A percentile compares a stretch with the other conserved stretches of the same genome.
Conservation (phyloP, 2,113 vertebrate genomes). For the Copsychus sechellarum region DNA sequence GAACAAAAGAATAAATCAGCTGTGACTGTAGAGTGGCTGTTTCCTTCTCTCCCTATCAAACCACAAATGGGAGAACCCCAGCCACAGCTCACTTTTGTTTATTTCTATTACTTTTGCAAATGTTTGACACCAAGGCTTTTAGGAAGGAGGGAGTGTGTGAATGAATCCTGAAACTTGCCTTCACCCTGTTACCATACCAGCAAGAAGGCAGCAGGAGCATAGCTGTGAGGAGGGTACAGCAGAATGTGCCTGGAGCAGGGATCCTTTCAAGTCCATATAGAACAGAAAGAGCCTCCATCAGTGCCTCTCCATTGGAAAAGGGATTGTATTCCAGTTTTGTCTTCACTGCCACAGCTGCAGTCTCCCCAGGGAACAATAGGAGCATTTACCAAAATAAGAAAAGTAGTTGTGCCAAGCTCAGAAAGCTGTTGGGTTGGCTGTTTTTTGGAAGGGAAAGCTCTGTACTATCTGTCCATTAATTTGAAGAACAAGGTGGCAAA, state of each 20-base stretch:
- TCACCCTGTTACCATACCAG: not conserved
- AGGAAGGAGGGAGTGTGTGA: not conserved
- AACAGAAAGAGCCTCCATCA: not conserved
- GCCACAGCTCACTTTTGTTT: not conserved
- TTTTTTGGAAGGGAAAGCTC: not conserved
- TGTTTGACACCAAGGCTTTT: not conserved
- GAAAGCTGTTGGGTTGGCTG: not conserved
- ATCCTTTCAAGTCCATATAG: not conserved
- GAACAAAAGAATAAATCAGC: not conserved
- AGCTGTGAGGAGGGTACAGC: not conserved
- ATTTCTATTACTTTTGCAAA: not conserved
- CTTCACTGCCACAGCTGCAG: not conserved
- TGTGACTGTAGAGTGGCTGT: not conserved
- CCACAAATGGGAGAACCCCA: constrained; percentile 47
- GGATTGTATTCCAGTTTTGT: not conserved
- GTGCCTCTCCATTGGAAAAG: not conserved
- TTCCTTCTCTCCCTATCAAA: constrained; percentile 19
- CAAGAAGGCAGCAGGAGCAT: not conserved
- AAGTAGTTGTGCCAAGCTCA: not conserved
- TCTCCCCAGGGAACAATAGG: not conserved
- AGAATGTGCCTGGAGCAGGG: not conserved
- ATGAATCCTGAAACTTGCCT: not conserved
- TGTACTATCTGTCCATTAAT: not conserved
- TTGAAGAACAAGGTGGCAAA: not conserved
- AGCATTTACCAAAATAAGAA: constrained; percentile 39